Evolutionary conservation across 2,797 vertebrate species (phyloP).

Genomic region (Schizopygopsis malacanthus): DNA sequence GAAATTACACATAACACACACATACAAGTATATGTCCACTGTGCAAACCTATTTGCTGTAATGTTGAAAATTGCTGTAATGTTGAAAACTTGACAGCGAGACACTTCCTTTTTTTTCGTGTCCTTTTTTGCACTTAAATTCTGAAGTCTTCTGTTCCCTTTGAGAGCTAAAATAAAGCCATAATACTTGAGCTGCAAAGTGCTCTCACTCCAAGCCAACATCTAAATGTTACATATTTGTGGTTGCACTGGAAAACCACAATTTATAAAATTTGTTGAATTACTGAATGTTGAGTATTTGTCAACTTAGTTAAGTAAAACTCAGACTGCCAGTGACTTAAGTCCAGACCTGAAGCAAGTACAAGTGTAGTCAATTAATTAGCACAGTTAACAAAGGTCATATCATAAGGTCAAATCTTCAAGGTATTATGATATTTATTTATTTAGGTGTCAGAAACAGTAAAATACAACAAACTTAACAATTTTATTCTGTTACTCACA

Average conservation of each 20-base stretch:
- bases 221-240: slow-evolving; percentile 78
- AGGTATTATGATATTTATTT: neutral
- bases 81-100: slow-evolving; percentile 6
- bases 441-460: neutral
- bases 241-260: slow-evolving; percentile 82
- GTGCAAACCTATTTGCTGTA: neutral
- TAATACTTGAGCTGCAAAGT: neutral
- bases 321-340: slow-evolving; percentile 2
- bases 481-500: neutral
- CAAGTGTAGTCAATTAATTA: neutral
- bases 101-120: neutral
- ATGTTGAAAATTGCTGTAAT: slow-evolving; percentile 1
- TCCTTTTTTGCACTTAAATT: slow-evolving; percentile 16
- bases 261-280: slow-evolving; percentile 78
- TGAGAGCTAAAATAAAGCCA: slow-evolving; percentile 11
- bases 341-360: neutral
- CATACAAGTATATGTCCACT: slow-evolving; percentile 57
- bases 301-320: slow-evolving; percentile 50
- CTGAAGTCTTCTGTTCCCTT: slow-evolving; percentile 4
- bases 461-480: neutral
- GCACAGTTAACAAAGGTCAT: neutral
- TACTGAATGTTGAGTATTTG: slow-evolving; percentile 46
- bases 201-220: slow-evolving; percentile 14
- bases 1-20: slow-evolving; percentile 24
- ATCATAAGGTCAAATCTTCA: neutral